A percentile compares a stretch with the other conserved stretches of the same genome.
phyloP scores from a whole-genome alignment of 2,113 vertebrate genomes.

The Bufo gargarizans region DNA sequence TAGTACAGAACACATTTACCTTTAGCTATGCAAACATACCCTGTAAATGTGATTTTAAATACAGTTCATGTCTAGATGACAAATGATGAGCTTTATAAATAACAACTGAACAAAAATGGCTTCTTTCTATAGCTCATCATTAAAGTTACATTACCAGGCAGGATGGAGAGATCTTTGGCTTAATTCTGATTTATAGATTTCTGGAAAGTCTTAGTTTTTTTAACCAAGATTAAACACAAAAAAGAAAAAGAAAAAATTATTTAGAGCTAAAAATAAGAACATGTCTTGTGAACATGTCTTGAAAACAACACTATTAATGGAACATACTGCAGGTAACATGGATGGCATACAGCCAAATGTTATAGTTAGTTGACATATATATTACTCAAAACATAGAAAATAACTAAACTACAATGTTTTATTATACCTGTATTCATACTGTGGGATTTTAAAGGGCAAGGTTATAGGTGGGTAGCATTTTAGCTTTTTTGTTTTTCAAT shows the following conservation, averaged over 20 bases:
- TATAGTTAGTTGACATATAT: background rate
- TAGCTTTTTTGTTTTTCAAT: no score
- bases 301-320: background rate
- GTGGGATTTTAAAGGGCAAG: background rate
- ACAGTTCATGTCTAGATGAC: background rate
- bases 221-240: background rate
- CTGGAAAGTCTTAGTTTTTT: background rate
- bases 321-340: background rate
- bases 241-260: background rate
- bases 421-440: background rate
- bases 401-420: no score
- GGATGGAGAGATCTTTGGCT: background rate
- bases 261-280: constrained; percentile 9
- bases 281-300: background rate
- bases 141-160: constrained; percentile 22
- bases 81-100: constrained; percentile 15
- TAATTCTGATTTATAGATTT: constrained; percentile 32
- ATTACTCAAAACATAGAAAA: background rate
- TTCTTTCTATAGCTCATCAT: constrained; percentile 20
- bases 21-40: background rate
- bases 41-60: constrained; percentile 9
- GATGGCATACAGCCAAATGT: background rate
- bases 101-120: background rate
- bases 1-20: background rate
- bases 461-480: background rate